Percentiles rank a stretch among this genome's conserved stretches.
phyloP scores from a whole-genome alignment of 2,888 invertebrate species.

The Yponomeuta evonymella region DNA sequence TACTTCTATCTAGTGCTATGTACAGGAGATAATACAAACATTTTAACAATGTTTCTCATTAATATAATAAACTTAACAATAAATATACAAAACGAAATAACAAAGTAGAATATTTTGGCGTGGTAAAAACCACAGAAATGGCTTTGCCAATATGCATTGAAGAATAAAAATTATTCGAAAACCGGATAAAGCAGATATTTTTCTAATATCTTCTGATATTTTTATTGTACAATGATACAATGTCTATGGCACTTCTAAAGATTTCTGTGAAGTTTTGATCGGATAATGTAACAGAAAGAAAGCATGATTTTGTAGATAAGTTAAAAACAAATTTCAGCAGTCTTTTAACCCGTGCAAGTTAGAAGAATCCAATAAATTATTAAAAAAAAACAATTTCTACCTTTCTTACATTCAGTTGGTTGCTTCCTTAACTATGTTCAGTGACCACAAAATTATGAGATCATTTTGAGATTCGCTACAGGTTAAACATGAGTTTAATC shows the following conservation, averaged over 20 bases:
- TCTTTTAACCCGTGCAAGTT: slow-evolving; percentile 37
- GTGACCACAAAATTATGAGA: slow-evolving; percentile 11
- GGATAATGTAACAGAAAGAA: not conserved
- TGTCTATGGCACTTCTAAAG: slow-evolving; percentile 9
- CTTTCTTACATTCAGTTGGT: not conserved
- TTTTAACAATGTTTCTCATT: slow-evolving; percentile 57
- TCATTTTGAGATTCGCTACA: slow-evolving; percentile 15
- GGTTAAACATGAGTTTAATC: not conserved
- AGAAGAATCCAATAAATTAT: slow-evolving; percentile 18
- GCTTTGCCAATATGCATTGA: slow-evolving; percentile 41
- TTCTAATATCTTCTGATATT: not conserved
- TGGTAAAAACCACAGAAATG: slow-evolving; percentile 28
- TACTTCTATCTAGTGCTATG: slow-evolving; percentile 47
- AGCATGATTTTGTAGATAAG: not conserved
- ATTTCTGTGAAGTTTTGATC: not conserved
- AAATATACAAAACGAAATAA: slow-evolving; percentile 64
- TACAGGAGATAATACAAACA: slow-evolving; percentile 72
- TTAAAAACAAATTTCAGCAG: slow-evolving; percentile 30
- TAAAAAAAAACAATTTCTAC: slow-evolving; percentile 6
- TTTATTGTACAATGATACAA: not conserved
- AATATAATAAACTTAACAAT: slow-evolving; percentile 62
- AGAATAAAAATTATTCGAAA: slow-evolving; percentile 30
- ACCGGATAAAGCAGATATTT: slow-evolving; percentile 23
- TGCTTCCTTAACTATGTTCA: not conserved
- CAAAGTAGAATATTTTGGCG: slow-evolving; percentile 33